phyloP scores from a whole-genome alignment of 2,888 invertebrate species.

The Megastigmus dorsalis region DNA sequence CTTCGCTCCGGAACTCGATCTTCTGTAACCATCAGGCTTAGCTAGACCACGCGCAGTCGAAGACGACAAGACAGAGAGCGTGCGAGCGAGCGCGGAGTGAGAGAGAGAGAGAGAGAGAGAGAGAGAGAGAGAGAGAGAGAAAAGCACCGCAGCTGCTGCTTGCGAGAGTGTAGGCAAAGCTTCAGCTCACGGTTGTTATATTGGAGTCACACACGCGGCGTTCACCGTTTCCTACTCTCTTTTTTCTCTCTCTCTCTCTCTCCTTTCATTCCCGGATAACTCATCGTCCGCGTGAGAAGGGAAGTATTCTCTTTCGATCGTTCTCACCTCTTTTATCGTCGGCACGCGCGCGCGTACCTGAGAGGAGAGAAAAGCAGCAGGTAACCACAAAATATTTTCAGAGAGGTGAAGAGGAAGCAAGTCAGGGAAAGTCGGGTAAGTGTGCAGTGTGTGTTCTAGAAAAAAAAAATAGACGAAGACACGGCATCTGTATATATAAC shows the following conservation, averaged over 20 bases:
- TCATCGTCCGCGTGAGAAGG: neutral
- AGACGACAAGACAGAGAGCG: neutral
- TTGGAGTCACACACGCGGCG: neutral
- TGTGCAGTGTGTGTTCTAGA: conserved; percentile 7
- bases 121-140: neutral
- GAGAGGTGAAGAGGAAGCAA: conserved; percentile 20
- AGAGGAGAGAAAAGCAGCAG: neutral
- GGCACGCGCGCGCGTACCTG: neutral
- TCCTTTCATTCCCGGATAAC: neutral
- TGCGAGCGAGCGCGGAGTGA: too few relatives aligned
- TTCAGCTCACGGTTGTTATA: neutral
- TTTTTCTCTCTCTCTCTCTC: conserved; percentile 1
- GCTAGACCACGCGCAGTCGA: neutral
- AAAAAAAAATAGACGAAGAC: neutral
- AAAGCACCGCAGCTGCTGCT: neutral
- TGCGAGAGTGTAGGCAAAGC: neutral
- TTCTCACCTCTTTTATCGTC: neutral
- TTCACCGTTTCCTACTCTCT: neutral
- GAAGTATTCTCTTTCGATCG: neutral
- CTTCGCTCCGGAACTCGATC: too few relatives aligned
- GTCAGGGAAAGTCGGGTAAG: conserved; percentile 26
- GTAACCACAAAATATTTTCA: neutral
- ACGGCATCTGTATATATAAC: neutral
- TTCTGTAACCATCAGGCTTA: too few relatives aligned
- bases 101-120: neutral